Evolutionary conservation across 1,140 invertebrate species (phyloP), one percentile per base, ranked within the genome.

Genomic region (Drosophila grimshawi): DNA sequence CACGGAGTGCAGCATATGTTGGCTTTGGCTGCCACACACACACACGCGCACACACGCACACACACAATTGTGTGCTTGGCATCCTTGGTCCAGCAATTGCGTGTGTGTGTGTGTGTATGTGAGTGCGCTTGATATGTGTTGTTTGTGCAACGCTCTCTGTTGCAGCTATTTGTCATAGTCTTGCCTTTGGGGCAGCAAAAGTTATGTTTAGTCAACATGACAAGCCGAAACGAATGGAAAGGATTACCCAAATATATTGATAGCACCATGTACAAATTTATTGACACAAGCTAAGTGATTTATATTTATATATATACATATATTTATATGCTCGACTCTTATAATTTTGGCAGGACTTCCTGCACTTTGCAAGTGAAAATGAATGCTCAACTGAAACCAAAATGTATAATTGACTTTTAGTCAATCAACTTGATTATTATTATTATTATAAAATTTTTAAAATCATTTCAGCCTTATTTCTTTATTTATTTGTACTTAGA

Each of bases 91-190:
- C 10, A 43, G 10, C 10, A 8, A 43, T n/a, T 43, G 19, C 0
- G 19, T 19, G 19, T 19, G 19, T 19, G 19, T 19, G 19, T 19
- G 19, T 19, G 19, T 19, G 19, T 19, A 19, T 19, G 19, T 19
- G 19, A 19, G 27, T 43, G 45, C 68, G 35, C 45, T 49, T 59
- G 62, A 65, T 68, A 67, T 67, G 65, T 67, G 48, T 41, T 33
- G 29, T 66, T 57, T 48, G 35, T 48, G 41, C 46, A 43, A 43
- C 39, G 39, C 10, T 35, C 41, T 59, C 39, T 37, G 19, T 41
- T 66, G 55, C 55, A 53, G 55, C 70, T 61, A 43, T 68, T 61
- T 68, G 64, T 68, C 70, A 73, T 61, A 68, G 56, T 68, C 55
- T 67, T 72, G 64, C 27, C 11, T 52, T 67, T 52, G 51, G 35